A percentile compares a stretch with the other conserved stretches of the same genome.
Conservation (phyloP, 2,113 vertebrate species). For the Gallinago media region DNA sequence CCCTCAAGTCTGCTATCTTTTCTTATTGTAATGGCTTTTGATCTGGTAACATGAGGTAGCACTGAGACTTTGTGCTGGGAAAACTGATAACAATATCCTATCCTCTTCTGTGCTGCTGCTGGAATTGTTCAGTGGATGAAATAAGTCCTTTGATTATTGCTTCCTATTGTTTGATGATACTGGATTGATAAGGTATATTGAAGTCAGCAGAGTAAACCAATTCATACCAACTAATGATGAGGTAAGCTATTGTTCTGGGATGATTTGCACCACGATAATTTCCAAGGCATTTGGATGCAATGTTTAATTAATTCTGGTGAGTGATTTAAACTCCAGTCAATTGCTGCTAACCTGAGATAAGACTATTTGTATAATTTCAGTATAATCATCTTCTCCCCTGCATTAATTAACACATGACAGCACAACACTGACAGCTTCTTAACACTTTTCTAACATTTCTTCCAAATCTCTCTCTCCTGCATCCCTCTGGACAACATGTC, state of each 20-base stretch:
- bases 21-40: neutral
- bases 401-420: slow-evolving; percentile 64
- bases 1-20: neutral
- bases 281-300: slow-evolving; percentile 1
- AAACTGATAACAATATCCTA: neutral
- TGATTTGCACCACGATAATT: neutral
- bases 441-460: slow-evolving; percentile 27
- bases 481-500: slow-evolving; percentile 36
- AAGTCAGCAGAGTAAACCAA: slow-evolving; percentile 8
- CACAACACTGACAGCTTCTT: slow-evolving; percentile 50
- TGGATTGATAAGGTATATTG: slow-evolving; percentile 5
- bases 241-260: neutral
- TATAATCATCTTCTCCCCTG: slow-evolving; percentile 22
- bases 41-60: neutral
- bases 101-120: slow-evolving; percentile 8
- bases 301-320: slow-evolving; percentile 53
- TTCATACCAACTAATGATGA: neutral
- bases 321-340: slow-evolving; percentile 22
- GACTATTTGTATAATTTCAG: slow-evolving; percentile 44
- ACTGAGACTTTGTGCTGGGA: neutral
- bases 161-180: neutral
- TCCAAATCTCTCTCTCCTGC: slow-evolving; percentile 15
- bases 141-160: slow-evolving; percentile 7
- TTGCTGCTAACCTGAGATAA: slow-evolving; percentile 55
- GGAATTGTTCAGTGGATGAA: neutral